Percentiles rank a stretch among this genome's conserved stretches.
These are phyloP conservation scores for Octodon degus DNA, from an alignment of 2,113 vertebrate species.

Conservation along the genomic window DNA sequence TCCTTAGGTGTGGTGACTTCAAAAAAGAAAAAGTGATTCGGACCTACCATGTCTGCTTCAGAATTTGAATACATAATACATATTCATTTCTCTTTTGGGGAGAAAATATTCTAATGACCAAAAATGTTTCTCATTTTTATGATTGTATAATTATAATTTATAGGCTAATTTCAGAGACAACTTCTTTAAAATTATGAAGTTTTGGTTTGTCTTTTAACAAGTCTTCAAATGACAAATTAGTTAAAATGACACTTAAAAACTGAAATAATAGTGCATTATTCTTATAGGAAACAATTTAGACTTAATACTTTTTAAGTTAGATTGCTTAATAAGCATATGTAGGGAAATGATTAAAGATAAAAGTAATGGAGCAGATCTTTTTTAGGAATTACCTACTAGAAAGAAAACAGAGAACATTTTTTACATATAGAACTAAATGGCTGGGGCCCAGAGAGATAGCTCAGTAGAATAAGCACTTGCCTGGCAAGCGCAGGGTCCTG, in stretches of 20 bases:
- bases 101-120: constrained; percentile 25
- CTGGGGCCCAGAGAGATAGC: neutral
- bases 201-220: constrained; percentile 45
- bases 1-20: constrained; percentile 51
- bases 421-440: neutral
- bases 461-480: too few species aligned
- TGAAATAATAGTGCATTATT: constrained; percentile 24
- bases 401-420: neutral
- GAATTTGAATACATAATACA: neutral
- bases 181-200: constrained; percentile 44
- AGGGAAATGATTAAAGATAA: constrained; percentile 53
- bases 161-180: constrained; percentile 39
- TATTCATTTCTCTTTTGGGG: neutral
- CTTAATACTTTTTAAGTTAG: constrained; percentile 1
- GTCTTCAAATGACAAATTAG: constrained; percentile 37
- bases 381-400: neutral
- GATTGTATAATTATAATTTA: constrained; percentile 48
- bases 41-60: neutral
- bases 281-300: constrained; percentile 2
- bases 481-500: too few species aligned
- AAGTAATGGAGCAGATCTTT: constrained; percentile 14
- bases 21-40: constrained; percentile 13
- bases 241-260: constrained; percentile 50
- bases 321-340: constrained; percentile 47
- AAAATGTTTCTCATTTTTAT: constrained; percentile 35